Percentiles rank a stretch among this genome's conserved stretches.
These are phyloP conservation scores for Odontomyia ornata DNA, from an alignment of 2,888 invertebrate species.

Conservation along the genomic window DNA sequence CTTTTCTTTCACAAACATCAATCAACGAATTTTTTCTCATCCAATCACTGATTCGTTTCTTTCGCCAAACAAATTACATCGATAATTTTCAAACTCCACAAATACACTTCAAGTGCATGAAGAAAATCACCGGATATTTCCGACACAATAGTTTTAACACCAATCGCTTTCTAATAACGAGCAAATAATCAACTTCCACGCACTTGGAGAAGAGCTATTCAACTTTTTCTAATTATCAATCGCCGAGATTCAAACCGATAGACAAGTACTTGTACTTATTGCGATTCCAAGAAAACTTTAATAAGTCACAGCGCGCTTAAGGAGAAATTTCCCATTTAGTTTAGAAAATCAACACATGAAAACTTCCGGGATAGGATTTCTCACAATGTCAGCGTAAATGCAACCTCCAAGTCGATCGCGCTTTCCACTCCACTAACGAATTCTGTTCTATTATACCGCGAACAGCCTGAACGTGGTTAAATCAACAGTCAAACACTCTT, in stretches of 20 bases:
- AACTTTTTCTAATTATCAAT: background rate
- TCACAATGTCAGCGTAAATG: constrained; percentile 14
- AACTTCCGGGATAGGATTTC: constrained; percentile 33
- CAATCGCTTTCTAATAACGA: constrained; percentile 15
- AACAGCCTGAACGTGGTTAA: background rate
- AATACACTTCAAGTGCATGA: background rate
- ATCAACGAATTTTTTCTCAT: background rate
- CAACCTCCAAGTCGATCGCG: background rate
- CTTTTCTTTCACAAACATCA: background rate
- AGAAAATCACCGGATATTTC: constrained; percentile 11
- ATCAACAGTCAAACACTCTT: background rate
- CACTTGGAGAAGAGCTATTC: background rate
- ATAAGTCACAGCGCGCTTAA: background rate
- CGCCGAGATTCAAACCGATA: background rate
- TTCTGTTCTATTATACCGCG: background rate
- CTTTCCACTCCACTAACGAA: background rate
- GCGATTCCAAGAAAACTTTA: constrained; percentile 13
- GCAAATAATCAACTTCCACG: constrained; percentile 3
- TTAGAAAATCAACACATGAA: background rate
- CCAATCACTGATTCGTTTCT: constrained; percentile 1
- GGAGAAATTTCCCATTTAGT: background rate
- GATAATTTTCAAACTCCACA: background rate
- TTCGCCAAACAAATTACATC: background rate
- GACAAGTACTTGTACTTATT: background rate
- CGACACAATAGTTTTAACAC: background rate